A percentile compares a stretch with the other conserved stretches of the same genome.
These are phyloP conservation scores for Callyntrura guangdongensis DNA, from an alignment of 2,888 invertebrate genomes.

Conservation along the genomic window DNA sequence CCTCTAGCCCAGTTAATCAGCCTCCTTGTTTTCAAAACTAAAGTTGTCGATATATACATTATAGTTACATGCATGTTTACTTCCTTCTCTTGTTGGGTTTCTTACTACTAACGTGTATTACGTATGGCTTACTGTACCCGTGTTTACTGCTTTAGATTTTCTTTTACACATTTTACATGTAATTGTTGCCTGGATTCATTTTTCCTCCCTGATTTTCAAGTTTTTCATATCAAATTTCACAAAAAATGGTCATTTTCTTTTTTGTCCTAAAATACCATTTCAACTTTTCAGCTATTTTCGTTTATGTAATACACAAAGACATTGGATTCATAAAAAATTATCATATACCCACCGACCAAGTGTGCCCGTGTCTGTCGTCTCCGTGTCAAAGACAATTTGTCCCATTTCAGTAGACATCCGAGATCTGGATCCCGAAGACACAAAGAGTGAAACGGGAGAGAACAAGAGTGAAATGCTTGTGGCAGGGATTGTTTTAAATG, in stretches of 20 bases:
- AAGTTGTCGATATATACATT: neutral
- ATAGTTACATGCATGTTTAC: too few relatives aligned
- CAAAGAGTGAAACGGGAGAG: neutral
- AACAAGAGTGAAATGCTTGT: conserved; percentile 23
- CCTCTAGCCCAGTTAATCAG: neutral
- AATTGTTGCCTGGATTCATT: neutral
- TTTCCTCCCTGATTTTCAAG: conserved; percentile 19
- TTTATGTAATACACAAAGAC: neutral
- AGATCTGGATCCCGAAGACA: neutral
- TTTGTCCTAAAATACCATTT: neutral
- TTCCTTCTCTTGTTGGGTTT: neutral
- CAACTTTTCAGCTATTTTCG: neutral
- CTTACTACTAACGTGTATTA: neutral
- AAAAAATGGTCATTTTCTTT: conserved; percentile 43
- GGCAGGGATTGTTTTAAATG: conserved; percentile 46
- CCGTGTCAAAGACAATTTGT: conserved; percentile 75
- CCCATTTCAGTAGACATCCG: conserved; percentile 48
- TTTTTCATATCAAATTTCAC: conserved; percentile 70
- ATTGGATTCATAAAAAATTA: too few relatives aligned
- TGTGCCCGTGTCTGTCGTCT: conserved; percentile 20
- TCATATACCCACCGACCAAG: neutral
- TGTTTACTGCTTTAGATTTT: neutral
- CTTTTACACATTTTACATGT: neutral
- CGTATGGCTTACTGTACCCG: neutral
- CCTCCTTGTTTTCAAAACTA: conserved; percentile 20